Evolutionary conservation across 2,888 invertebrate genomes (phyloP).

Genomic region (Tethea ocularis): DNA sequence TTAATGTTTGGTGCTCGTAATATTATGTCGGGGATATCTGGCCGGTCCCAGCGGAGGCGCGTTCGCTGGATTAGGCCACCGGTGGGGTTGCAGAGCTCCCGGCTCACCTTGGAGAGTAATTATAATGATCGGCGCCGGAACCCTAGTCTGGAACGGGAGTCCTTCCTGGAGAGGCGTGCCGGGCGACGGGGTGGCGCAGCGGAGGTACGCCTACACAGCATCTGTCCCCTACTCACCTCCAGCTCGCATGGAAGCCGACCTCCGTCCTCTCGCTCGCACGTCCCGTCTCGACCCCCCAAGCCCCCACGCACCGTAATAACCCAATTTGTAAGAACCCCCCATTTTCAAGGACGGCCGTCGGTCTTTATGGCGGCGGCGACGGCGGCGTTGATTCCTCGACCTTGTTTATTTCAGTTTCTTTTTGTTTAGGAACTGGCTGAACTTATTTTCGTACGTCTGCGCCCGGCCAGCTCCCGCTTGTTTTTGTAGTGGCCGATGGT

Average conservation of each 20-base stretch:
- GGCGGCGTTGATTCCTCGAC: slow-evolving; percentile 83
- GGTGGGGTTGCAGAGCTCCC: slow-evolving; percentile 71
- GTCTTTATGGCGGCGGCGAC: slow-evolving; percentile 83
- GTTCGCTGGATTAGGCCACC: slow-evolving; percentile 69
- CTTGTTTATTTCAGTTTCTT: slow-evolving; percentile 84
- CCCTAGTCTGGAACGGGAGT: slow-evolving; percentile 76
- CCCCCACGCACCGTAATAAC: slow-evolving; percentile 81
- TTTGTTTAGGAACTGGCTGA: slow-evolving; percentile 81
- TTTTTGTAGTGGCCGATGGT: slow-evolving; percentile 58
- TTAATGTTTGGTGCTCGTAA: slow-evolving; percentile 69
- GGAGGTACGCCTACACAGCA: slow-evolving; percentile 75
- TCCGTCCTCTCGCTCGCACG: slow-evolving; percentile 54
- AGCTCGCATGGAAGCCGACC: slow-evolving; percentile 21
- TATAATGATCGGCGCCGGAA: slow-evolving; percentile 82
- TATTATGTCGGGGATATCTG: slow-evolving; percentile 69
- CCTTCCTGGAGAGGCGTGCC: slow-evolving; percentile 81
- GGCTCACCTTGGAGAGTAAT: slow-evolving; percentile 83
- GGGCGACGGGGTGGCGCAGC: slow-evolving; percentile 72
- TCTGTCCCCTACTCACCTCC: slow-evolving; percentile 54
- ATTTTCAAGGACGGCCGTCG: slow-evolving; percentile 84
- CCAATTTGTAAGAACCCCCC: slow-evolving; percentile 84
- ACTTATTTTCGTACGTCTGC: slow-evolving; percentile 77
- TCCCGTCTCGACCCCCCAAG: slow-evolving; percentile 71
- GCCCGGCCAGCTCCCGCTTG: slow-evolving; percentile 64
- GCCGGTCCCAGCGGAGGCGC: slow-evolving; percentile 68